Base-by-base conservation (phyloP, 2,888 invertebrate species). In the Abrostola triplasia region DNA sequence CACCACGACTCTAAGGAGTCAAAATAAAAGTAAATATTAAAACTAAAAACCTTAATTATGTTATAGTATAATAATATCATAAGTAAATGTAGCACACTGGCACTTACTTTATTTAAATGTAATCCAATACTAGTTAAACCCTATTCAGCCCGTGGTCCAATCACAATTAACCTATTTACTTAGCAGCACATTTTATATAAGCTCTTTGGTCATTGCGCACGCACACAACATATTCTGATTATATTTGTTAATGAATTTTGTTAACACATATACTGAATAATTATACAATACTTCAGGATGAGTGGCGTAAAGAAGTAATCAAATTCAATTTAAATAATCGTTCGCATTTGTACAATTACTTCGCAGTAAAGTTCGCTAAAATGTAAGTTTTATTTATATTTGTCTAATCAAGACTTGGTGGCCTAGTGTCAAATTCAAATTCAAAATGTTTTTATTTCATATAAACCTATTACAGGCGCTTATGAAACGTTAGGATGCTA, bases 191-290 rank as follows among this genome's bases (percentile, higher is more conserved):
- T 63, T 64, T 62, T 76, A 65, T 76, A 76, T 76, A 73, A 24
- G 54, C 36, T 37, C n/a, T 36, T 50, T 13, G 36, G 8, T 51
- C 37, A 51, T 48, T 64, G 94, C 95, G 1, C 96, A 92, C 0
- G 97, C 96, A 74, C 97, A 97, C 81, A 54, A 13, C 35, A 53
- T 47, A 55, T 61, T 60, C 70, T 74, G 42, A 71, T 66, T 60
- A 54, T 47, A 54, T 56, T 76, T 63, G 64, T 53, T 42, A 73
- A 77, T 59, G 37, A 49, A 37, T 44, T 55, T 41, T 9, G 51
- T 47, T 57, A 50, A 61, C 61, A 36, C 58, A 24, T 55, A 63
- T 53, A 58, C 12, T 51, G 58, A 55, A 42, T 59, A 62, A 36
- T 60, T 61, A 60, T 9, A 1, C 11, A 47, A 13, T 57, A 24